phyloP scores from a whole-genome alignment of 2,113 vertebrate genomes.

The Sorex araneus region DNA sequence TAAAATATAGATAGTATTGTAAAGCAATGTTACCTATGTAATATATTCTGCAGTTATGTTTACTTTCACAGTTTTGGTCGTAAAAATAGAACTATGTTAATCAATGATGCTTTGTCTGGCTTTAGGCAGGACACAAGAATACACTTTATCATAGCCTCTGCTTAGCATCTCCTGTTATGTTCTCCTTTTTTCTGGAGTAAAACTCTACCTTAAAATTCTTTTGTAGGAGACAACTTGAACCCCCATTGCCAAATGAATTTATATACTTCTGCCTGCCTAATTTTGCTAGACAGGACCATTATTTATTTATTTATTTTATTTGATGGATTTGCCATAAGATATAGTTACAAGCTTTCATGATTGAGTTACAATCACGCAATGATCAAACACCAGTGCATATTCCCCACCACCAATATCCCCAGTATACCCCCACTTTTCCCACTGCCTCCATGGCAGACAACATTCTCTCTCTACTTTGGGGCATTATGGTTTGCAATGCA shows the following conservation, averaged over 20 bases:
- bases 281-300: not conserved
- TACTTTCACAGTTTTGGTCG: not conserved
- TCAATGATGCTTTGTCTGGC: not conserved
- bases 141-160: fast-evolving
- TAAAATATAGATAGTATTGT: no score
- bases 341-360: no score
- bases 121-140: not conserved
- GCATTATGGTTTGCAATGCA: no score
- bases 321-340: no score
- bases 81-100: not conserved
- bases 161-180: not conserved
- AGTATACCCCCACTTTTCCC: no score
- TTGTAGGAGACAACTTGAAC: not conserved
- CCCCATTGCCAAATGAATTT: not conserved
- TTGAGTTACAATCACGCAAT: no score
- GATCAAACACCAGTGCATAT: no score
- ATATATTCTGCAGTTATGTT: not conserved
- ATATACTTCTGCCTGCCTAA: not conserved
- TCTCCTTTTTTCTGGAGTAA: not conserved
- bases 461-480: no score
- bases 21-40: no score
- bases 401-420: no score
- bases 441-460: no score
- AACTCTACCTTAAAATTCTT: not conserved
- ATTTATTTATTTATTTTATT: no score